Evolutionary conservation across 2,888 invertebrate genomes (phyloP), one percentile per base, ranked within the genome.

Genomic region (Euspilapteryx auroguttella): DNA sequence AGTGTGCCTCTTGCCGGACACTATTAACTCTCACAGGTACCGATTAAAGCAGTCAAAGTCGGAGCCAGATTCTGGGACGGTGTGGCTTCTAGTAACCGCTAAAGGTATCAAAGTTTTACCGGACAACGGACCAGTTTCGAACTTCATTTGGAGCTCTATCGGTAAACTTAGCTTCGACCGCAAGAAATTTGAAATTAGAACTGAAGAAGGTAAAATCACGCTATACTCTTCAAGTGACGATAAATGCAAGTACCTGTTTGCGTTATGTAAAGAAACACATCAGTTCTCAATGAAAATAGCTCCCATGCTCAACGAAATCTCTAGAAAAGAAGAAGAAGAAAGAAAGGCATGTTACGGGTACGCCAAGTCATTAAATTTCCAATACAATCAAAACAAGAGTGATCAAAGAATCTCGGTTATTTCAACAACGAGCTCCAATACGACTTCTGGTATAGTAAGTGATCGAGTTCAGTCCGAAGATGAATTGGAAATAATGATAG

Each of bases 151-250:
- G 97, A 90, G 93, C 47, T 90, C 92, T 44, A 97, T 98, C 37
- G 93, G 91, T 37, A 95, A 95, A 69, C 76, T 97, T 11, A 91
- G 91, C 58, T 97, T 96, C 62, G 96, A 97, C 81, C 85, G 94
- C 49, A 96, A 96, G 69, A 97, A 96, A 66, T 96, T 98, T 65
- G 95, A 96, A 71, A 94, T 97, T 45, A 85, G 93, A 35, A 90
- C 93, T 7, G 88, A 90, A 32, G 92, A 92, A 48, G 88, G 87
- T 44, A 89, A 89, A 54, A 85, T 93, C 39, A 91, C 90, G 1
- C 81, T 96, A 37, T 97, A 91, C 65, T 91, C 96, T 3, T 86
- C 87, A 30, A 91, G 87, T 54, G 97, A 97, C 64, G 92, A 92
- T 53, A 94, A 95, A 65, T 94, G 95, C 55, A 89, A 94, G 69